These are phyloP conservation scores for Acanthosoma haemorrhoidale DNA, from an alignment of 2,888 invertebrate genomes.

Conservation along the genomic window DNA sequence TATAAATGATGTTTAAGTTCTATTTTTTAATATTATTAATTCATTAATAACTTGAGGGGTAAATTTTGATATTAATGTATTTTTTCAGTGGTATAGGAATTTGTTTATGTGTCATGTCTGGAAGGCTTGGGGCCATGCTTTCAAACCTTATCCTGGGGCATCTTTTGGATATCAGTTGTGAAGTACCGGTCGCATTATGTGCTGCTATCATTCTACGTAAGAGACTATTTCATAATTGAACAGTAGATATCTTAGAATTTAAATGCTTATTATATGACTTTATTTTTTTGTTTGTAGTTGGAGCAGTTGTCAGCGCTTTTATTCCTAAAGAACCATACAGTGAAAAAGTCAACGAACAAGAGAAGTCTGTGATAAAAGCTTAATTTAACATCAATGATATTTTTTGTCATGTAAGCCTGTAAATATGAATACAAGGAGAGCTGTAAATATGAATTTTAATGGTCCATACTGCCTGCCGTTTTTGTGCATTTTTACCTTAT, in stretches of 20 bases:
- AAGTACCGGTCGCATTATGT: constrained; percentile 59
- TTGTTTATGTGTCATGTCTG: constrained; percentile 60
- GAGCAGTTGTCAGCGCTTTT: constrained; percentile 33
- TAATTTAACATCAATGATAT: not conserved
- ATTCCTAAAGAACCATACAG: constrained; percentile 34
- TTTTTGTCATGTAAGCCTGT: not conserved
- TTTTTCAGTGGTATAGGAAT: constrained; percentile 57
- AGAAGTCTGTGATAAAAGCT: constrained; percentile 15
- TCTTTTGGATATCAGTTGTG: constrained; percentile 58
- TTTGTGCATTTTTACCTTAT: not conserved
- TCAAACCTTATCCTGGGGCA: constrained; percentile 61
- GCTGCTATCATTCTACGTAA: constrained; percentile 54
- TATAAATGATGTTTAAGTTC: no score
- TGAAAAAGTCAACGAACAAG: constrained; percentile 22
- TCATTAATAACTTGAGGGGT: no score
- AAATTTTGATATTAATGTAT: no score
- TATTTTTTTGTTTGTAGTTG: constrained; percentile 30
- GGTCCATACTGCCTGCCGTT: not conserved
- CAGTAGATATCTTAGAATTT: not conserved
- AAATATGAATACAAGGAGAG: not conserved
- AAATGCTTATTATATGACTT: not conserved
- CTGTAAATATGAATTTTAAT: not conserved
- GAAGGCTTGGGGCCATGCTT: constrained; percentile 59
- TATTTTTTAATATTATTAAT: no score
- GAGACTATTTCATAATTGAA: constrained; percentile 37